Base-by-base conservation (phyloP, 1,140 invertebrate species). In the Drosophila auraria region DNA sequence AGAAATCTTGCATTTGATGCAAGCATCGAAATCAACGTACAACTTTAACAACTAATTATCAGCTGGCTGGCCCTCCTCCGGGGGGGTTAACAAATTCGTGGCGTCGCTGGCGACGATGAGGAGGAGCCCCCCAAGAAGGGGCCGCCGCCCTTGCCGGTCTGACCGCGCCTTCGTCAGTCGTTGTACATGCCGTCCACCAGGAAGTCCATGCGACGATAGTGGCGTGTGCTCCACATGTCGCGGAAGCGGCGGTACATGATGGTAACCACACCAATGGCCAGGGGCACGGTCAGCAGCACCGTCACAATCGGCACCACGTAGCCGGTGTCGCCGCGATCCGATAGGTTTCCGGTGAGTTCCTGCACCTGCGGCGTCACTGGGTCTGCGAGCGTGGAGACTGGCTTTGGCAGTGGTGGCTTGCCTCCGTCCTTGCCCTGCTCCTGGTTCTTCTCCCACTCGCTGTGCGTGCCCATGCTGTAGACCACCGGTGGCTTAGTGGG, bases 131-230 rank as follows among this genome's bases (percentile, higher is more conserved):
- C 33, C 12, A 50, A 42, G 33, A 50, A 65, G 51, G 50, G 60
- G 23, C 23, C 47, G 11, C 33, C 47, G 11, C 40, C 27, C 1
- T 69, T 75, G 25, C 65, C 63, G n/a, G 25, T 30, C 23, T 80
- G 72, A 23, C 44, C 62, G n/a, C 74, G 66, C 30, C 80, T 86
- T 77, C 78, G 92, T 93, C 92, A 95, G 86, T 95, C 95, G 83
- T 95, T 95, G 80, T 95, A 95, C 94, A 95, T 95, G 75, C 95
- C 95, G 81, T 95, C 95, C 59, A 95, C 95, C 4, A 95, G 92
- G 81, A 95, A 95, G 84, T 95, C 95, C 95, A 95, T 95, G 68
- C 95, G 93, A 12, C 94, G 92, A 75, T 95, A 95, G 76, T 95
- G 95, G 42, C 95, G 92, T 42, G 95, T 94, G 49, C 94, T 94